phyloP scores from a whole-genome alignment of 1,140 invertebrate genomes.

The Antheraea pernyi region DNA sequence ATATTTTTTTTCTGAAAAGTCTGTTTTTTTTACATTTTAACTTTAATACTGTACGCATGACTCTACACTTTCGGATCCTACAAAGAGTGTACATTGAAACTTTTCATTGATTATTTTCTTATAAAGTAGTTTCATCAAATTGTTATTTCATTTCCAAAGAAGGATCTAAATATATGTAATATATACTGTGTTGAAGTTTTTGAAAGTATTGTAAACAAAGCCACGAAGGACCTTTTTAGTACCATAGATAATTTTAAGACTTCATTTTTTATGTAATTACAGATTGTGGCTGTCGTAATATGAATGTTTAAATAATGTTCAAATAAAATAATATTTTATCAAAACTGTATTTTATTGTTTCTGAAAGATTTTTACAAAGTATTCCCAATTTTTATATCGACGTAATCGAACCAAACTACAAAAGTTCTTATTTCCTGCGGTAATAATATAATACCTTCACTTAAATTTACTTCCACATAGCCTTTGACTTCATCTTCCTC shows the following conservation, averaged over 20 bases:
- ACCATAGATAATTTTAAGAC: background rate
- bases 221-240: too few relatives aligned
- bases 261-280: background rate
- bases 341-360: background rate
- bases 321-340: background rate
- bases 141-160: too few relatives aligned
- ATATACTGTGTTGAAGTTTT: too few relatives aligned
- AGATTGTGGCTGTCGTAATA: background rate
- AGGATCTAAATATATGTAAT: too few relatives aligned
- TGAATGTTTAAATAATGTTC: background rate
- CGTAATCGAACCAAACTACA: constrained; percentile 23
- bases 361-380: background rate
- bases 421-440: constrained; percentile 58
- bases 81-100: too few relatives aligned
- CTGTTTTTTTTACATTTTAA: background rate
- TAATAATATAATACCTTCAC: constrained; percentile 28
- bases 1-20: background rate
- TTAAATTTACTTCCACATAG: constrained; percentile 22
- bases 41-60: background rate
- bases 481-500: constrained; percentile 15
- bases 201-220: too few relatives aligned
- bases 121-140: too few relatives aligned
- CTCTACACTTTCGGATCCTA: too few relatives aligned
- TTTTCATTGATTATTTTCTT: too few relatives aligned
- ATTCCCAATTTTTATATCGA: constrained; percentile 5